Evolutionary conservation across 2,888 invertebrate genomes (phyloP), one percentile per base, ranked within the genome.

Genomic region (Perizoma flavofasciatum): DNA sequence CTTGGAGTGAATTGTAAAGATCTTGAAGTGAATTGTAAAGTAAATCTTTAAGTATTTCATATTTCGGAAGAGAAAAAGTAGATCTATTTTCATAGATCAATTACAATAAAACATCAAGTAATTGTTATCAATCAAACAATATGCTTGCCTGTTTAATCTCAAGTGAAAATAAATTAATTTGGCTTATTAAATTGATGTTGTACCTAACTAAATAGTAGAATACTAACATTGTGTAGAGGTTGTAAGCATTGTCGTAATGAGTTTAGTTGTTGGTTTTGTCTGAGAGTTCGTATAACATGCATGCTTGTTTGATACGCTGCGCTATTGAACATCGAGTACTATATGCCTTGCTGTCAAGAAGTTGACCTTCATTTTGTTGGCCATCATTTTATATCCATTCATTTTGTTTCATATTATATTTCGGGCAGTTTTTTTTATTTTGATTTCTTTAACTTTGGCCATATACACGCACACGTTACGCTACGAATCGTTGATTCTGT

Each of bases 301-400:
- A 92, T 92, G 92, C 91, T 91, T 89, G 78, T 88, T 81, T 86
- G 78, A 86, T 87, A 82, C 85, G 90, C 91, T 89, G 85, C 82
- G 92, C 89, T 91, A 85, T 85, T 83, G 66, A 85, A 85, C 79
- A 87, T 86, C 83, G 83, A 88, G 81, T 92, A 87, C 82, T 89
- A 88, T 22, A 22, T 93, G 92, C 92, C 92, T 93, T 93, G 94
- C 94, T 95, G 95, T 96, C 96, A 96, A 96, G 96, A 96, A 97
- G 96, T 97, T 97, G 96, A 97, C 96, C 96, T 96, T 96, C 96
- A 96, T 96, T 96, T 96, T 94, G 95, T 95, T 95, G 95, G 95
- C 96, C 95, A 95, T 95, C 95, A 95, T 95, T 95, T 94, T 94
- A 92, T 94, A 93, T 93, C 88, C 89, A 90, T 91, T 85, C 85